Conservation (phyloP, 2,888 invertebrate genomes). For the Oligia latruncula region DNA sequence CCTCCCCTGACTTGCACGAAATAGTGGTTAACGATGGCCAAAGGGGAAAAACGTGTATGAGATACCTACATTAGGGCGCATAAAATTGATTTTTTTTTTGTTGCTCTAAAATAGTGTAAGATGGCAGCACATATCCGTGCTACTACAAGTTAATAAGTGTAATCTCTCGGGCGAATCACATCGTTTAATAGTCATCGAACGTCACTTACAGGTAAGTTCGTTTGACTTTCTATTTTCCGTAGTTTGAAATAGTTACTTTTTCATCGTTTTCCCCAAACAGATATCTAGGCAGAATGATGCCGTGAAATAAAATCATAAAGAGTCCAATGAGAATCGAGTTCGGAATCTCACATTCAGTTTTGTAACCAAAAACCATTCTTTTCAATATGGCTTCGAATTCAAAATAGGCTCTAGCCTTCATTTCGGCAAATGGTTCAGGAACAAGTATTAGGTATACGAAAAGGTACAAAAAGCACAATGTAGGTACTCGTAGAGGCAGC, state of each 20-base stretch:
- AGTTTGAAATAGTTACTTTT: neutral
- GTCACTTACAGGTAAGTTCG: too few species aligned
- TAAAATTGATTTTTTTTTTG: neutral
- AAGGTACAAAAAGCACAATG: constrained; percentile 32
- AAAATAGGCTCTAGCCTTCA: constrained; percentile 7
- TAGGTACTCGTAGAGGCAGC: constrained; percentile 20
- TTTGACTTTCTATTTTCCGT: too few species aligned
- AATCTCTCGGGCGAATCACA: neutral
- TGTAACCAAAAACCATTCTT: neutral
- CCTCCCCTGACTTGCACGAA: too few species aligned
- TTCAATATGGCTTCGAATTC: constrained; percentile 31
- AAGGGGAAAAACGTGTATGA: neutral
- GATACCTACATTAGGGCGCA: neutral
- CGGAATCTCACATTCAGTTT: neutral
- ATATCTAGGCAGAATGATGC: neutral
- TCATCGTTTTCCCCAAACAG: neutral
- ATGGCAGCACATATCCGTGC: too few species aligned
- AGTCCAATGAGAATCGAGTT: neutral
- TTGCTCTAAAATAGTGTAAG: too few species aligned
- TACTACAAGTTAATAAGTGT: too few species aligned
- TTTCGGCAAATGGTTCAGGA: constrained; percentile 21
- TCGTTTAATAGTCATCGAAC: too few species aligned
- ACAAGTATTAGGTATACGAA: constrained; percentile 1
- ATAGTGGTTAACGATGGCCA: too few species aligned
- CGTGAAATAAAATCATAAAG: neutral